Base-by-base conservation (phyloP, 1,140 invertebrate genomes). In the Cheumatopsyche charites region DNA sequence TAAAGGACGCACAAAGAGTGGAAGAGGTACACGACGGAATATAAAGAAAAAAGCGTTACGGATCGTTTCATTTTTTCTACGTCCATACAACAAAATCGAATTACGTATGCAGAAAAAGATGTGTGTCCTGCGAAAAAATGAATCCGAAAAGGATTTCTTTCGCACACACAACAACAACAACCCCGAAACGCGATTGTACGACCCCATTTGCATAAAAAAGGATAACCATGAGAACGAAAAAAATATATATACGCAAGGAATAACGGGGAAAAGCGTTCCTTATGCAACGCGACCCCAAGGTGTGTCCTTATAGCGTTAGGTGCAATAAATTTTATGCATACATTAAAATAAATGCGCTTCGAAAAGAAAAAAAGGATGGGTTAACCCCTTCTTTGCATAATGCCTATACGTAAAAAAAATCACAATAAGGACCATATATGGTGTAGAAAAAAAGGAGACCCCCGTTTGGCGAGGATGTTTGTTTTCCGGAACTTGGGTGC, bases 301-400 rank as follows among this genome's bases (percentile, higher is more conserved):
- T 61, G 67, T 29, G 25, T 26, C 29, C 29, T 36, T 3, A 9
- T 9, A 9, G 47, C 19, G n/a, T 52, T 17, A 23, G 29, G 49
- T 77, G 78, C 75, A 79, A 79, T 78, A 77, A 83, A 85, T 82
- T 83, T 82, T 84, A 84, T 85, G 83, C 83, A 78, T 80, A 81
- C 82, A 85, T 85, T 85, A 84, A 82, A 83, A 85, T 85, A 85
- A 67, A 84, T 83, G 79, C 84, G 82, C 82, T 83, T 83, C 77
- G 80, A 80, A 82, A 81, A 82, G 83, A 84, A 83, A 84, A 84
- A 84, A 83, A 84, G 83, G 83, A 84, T 84, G 83, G 83, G 82
- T 84, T 83, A 74, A 81, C 81, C 81, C 83, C 83, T 84, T 84
- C 29, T 85, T 85, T 85, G 83, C 83, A 85, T 85, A 84, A 83